Percentiles rank a stretch among this genome's conserved stretches.
phyloP scores from a whole-genome alignment of 2,113 vertebrate genomes.

The Spea multiplicata region DNA sequence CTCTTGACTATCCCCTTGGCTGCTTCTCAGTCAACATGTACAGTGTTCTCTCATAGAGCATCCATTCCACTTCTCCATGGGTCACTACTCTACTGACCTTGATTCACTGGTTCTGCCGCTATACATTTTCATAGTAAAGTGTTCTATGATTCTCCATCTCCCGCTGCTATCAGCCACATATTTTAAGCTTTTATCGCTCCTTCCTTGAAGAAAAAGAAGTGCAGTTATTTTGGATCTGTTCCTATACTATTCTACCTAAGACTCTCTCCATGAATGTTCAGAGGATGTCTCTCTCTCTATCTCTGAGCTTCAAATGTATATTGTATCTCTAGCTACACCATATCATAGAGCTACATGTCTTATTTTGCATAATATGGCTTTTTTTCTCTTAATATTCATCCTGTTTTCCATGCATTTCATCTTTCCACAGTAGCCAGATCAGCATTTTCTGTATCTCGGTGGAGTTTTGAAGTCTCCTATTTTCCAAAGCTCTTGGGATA shows the following conservation, averaged over 20 bases:
- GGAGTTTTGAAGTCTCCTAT: too few relatives aligned
- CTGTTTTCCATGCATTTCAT: too few relatives aligned
- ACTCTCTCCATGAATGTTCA: background rate
- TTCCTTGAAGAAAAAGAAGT: background rate
- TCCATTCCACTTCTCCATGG: constrained; percentile 41
- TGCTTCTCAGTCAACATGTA: constrained; percentile 21
- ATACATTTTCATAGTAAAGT: constrained; percentile 1
- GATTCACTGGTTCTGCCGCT: constrained; percentile 9
- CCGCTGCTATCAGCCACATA: constrained; percentile 4
- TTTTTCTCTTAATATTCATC: too few relatives aligned
- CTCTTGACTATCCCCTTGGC: constrained; percentile 32
- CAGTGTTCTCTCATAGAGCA: constrained; percentile 9
- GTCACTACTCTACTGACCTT: constrained; percentile 37
- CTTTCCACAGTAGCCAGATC: too few relatives aligned
- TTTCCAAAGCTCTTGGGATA: too few relatives aligned
- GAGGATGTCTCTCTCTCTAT: background rate
- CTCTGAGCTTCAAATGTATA: too few relatives aligned
- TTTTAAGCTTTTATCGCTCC: background rate
- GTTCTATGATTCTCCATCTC: constrained; percentile 9
- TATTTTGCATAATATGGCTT: too few relatives aligned
- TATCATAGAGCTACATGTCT: too few relatives aligned
- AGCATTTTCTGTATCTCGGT: too few relatives aligned
- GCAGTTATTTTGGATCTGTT: background rate
- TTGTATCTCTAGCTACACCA: too few relatives aligned
- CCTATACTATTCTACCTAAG: background rate